Base-by-base conservation (phyloP, 2,113 vertebrate species). In the Diadophis punctatus region DNA sequence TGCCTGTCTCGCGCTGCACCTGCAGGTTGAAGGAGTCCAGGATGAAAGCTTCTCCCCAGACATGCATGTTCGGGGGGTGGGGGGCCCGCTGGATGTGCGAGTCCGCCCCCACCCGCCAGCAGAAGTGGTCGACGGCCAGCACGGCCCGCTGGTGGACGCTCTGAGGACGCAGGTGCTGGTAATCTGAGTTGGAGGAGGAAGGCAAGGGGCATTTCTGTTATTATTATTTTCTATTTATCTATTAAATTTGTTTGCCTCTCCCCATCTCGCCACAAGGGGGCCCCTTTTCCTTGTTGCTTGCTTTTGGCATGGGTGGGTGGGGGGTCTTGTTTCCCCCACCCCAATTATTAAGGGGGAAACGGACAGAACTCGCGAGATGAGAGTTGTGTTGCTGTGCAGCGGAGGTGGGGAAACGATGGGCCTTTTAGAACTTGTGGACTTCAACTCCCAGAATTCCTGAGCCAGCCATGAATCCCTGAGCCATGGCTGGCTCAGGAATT, bases 11-110 rank as follows among this genome's bases (percentile, higher is more conserved):
- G 14, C 6, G 6, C 14, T 18, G 14, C 94, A 99, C 99, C 98
- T 99, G 98, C 68, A 99, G 96, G 91, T 96, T 98, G 93, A 99
- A 98, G 46, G 97, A 98, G 95, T 99, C 99, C 0, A 99, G 95
- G 94, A 99, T 98, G 89, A 99, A 97, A 0, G 99, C 99, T 95
- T 99, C 99, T 60, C 99, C 99, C 99, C 99, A 99, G 93, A 99
- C 98, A 0, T 99, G 99, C 97, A 98, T 99, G 93, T 98, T 99
- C 94, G 98, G 98, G 12, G 99, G 99, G 94, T 99, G 99, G 0
- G 98, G 98, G 84, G 99, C 98, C 95, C 99, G 98, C 92, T 99
- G 99, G 97, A 99, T 99, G 95, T 99, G 99, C 9, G 99, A 99
- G 88, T 99, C 99, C 0, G 98, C 98, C 91, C 99, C 99, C 95